Conservation (phyloP, 1,140 invertebrate species). For the Pseudomyrmex sp. region DNA sequence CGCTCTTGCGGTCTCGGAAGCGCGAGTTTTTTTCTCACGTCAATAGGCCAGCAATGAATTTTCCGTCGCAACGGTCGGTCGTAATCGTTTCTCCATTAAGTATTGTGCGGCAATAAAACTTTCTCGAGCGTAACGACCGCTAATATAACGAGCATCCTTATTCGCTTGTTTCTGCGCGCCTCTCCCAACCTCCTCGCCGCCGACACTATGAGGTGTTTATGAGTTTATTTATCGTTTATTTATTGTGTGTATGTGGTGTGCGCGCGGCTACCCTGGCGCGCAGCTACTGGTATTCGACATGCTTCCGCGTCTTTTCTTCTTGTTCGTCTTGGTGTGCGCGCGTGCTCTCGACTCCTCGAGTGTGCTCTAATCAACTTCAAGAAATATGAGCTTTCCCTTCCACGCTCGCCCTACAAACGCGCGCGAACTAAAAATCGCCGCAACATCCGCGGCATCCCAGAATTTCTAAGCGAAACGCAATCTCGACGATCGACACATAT, state of each 20-base stretch:
- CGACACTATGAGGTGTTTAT: constrained; percentile 69
- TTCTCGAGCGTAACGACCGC: constrained; percentile 72
- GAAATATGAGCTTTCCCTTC: constrained; percentile 46
- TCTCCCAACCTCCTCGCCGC: constrained; percentile 3
- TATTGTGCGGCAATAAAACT: constrained; percentile 73
- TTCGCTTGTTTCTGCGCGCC: constrained; percentile 64
- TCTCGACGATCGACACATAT: not conserved
- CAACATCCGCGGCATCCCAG: no score
- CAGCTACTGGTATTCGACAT: constrained; percentile 46
- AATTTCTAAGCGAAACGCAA: no score
- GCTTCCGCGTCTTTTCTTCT: constrained; percentile 25
- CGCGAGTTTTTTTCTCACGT: not conserved
- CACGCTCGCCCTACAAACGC: not conserved
- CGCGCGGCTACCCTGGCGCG: not conserved
- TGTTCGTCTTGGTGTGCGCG: not conserved
- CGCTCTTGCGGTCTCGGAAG: not conserved
- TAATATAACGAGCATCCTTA: constrained; percentile 74
- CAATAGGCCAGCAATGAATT: constrained; percentile 62
- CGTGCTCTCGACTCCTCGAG: not conserved
- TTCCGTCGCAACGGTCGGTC: constrained; percentile 43
- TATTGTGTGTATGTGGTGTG: constrained; percentile 42
- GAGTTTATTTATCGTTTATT: constrained; percentile 74
- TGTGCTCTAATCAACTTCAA: constrained; percentile 27
- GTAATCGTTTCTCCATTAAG: constrained; percentile 60
- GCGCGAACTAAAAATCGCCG: not conserved